Evolutionary conservation across 2,797 vertebrate species (phyloP).

Genomic region (Microchirus variegatus): DNA sequence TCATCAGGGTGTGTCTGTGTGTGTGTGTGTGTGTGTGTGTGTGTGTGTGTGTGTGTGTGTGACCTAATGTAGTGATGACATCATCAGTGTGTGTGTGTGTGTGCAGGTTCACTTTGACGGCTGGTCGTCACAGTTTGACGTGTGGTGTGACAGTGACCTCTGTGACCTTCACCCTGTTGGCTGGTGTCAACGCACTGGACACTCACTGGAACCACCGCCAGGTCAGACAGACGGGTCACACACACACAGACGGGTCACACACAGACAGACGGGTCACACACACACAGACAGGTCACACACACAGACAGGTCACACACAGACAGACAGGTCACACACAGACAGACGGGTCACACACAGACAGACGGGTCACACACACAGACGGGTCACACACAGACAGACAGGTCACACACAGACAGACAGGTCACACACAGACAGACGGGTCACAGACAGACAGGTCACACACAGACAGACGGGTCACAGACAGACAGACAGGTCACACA

Average conservation of each 20-base stretch:
- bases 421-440: constrained; percentile 6
- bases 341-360: no score
- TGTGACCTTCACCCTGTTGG: constrained; percentile 80
- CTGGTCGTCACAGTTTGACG: constrained; percentile 80
- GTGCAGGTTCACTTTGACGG: constrained; percentile 79
- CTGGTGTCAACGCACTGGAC: constrained; percentile 81
- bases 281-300: neutral
- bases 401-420: neutral
- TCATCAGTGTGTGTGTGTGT: constrained; percentile 11
- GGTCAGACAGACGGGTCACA: constrained; percentile 51
- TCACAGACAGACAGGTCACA: neutral
- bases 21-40: constrained; percentile 11
- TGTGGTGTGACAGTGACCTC: constrained; percentile 81
- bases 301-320: neutral
- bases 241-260: neutral
- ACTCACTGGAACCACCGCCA: constrained; percentile 75
- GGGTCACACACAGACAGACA: no score
- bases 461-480: constrained; percentile 3
- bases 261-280: constrained; percentile 3
- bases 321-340: no score
- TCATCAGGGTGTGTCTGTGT: constrained; percentile 10
- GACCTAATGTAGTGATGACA: constrained; percentile 11
- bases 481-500: neutral
- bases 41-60: neutral
- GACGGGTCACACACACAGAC: neutral